A percentile compares a stretch with the other conserved stretches of the same genome.
phyloP scores from a whole-genome alignment of 2,797 vertebrate species.

The Onychomys arenicola region DNA sequence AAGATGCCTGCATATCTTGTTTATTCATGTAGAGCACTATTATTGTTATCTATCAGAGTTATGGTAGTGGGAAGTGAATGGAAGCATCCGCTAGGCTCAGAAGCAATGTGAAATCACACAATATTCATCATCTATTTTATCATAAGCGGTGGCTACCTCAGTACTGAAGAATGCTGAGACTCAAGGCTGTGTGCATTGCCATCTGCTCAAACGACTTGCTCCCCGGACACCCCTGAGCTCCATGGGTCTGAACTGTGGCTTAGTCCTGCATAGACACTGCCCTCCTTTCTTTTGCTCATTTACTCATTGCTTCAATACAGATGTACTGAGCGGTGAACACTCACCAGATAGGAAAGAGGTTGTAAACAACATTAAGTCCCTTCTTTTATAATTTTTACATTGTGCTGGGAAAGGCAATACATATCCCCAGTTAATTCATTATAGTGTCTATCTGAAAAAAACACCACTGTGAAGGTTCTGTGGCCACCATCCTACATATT shows the following conservation, averaged over 20 bases:
- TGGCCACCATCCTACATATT: constrained; percentile 1
- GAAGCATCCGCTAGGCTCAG: background rate
- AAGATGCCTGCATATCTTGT: background rate
- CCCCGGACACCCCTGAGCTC: background rate
- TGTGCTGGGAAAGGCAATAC: background rate
- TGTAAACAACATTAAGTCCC: background rate
- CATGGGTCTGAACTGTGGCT: background rate
- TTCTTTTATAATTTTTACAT: background rate
- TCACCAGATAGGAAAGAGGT: background rate
- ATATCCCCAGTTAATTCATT: background rate
- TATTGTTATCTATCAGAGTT: background rate
- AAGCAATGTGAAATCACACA: background rate
- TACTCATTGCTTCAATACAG: background rate
- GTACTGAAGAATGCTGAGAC: background rate
- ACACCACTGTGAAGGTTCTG: background rate
- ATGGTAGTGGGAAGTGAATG: background rate
- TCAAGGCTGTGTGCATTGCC: background rate
- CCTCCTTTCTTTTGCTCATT: constrained; percentile 2
- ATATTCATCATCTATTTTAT: background rate
- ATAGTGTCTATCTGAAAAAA: constrained; percentile 45
- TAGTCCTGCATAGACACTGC: background rate
- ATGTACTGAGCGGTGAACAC: background rate
- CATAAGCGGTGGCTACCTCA: background rate
- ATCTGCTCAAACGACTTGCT: background rate
- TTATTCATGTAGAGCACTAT: background rate